Conservation (phyloP, 2,797 vertebrate genomes). For the Chelonia mydas region DNA sequence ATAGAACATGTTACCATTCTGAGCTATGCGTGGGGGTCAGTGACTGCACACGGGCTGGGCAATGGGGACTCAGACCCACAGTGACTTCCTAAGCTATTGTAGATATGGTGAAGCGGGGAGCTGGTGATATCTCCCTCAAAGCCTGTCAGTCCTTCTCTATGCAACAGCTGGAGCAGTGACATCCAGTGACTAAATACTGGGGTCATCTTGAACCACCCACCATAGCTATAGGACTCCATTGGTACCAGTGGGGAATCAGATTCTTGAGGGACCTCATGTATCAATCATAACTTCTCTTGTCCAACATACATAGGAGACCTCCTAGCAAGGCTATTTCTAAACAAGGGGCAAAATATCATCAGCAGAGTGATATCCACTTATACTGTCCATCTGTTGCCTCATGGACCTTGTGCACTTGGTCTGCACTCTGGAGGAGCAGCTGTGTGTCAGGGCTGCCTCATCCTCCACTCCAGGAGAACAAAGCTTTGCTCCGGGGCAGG, state of each 20-base stretch:
- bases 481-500: neutral
- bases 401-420: neutral
- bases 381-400: neutral
- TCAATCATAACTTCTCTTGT: no score
- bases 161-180: neutral
- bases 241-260: neutral
- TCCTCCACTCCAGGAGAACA: neutral
- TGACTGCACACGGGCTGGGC: neutral
- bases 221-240: neutral
- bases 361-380: neutral
- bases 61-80: neutral
- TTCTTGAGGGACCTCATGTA: no score
- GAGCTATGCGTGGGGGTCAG: neutral
- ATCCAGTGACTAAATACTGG: neutral
- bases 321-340: neutral
- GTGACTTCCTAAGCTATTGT: neutral
- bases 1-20: neutral
- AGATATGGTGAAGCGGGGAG: neutral
- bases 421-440: neutral
- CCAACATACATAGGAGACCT: neutral
- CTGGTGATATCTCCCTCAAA: neutral
- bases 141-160: neutral
- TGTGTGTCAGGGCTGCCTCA: neutral
- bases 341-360: neutral
- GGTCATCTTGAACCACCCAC: neutral